Percentiles rank a stretch among this genome's conserved stretches.
phyloP scores from a whole-genome alignment of 2,113 vertebrate genomes.

The Nipponia nippon region DNA sequence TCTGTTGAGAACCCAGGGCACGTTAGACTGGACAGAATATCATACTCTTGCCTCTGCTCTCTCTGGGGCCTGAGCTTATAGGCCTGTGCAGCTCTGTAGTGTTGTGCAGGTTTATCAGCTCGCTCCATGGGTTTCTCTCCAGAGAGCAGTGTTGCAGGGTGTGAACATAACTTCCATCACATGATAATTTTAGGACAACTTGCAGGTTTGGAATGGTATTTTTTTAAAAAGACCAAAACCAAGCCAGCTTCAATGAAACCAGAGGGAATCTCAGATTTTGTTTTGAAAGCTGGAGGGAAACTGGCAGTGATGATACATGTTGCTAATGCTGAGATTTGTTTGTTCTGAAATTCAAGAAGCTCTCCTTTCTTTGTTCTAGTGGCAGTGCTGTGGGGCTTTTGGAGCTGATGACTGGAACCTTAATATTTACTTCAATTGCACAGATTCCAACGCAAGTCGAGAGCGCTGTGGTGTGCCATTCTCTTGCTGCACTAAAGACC shows the following conservation, averaged over 20 bases:
- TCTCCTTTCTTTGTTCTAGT: constrained; percentile 73
- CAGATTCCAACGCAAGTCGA: constrained; percentile 89
- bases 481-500: constrained; percentile 97
- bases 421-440: constrained; percentile 99
- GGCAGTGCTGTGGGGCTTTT: constrained; percentile 97
- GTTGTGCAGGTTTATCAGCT: background rate
- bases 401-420: constrained; percentile 96
- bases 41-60: background rate
- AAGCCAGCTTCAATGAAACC: background rate
- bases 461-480: constrained; percentile 96
- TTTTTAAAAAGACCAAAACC: background rate
- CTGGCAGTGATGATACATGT: background rate
- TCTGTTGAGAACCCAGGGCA: background rate
- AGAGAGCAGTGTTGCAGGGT: background rate
- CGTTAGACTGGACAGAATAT: background rate
- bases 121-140: background rate
- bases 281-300: background rate
- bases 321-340: background rate
- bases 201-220: background rate
- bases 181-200: background rate
- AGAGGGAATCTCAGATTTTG: background rate
- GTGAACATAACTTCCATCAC: background rate
- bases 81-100: background rate
- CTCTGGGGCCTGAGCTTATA: background rate
- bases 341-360: background rate